Conservation (phyloP, 2,113 vertebrate genomes). For the Glareola pratincola region DNA sequence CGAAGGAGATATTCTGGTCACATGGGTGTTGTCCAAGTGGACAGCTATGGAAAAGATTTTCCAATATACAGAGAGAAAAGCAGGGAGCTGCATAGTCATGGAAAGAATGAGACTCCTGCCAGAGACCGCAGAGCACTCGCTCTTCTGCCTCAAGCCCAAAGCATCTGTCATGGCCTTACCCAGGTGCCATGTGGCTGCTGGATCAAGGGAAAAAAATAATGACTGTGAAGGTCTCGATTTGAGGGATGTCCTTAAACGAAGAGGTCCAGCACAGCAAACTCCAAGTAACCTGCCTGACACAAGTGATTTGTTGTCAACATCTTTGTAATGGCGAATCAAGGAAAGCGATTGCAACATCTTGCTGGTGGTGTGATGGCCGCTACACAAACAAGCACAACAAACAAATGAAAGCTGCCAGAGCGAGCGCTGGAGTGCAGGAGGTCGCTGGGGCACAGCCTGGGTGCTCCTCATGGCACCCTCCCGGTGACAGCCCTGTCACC, state of each 20-base stretch:
- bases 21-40: background rate
- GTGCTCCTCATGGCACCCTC: background rate
- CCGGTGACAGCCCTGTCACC: background rate
- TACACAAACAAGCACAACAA: background rate
- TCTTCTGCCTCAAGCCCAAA: background rate
- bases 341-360: background rate
- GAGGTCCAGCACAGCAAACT: background rate
- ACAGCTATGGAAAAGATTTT: background rate
- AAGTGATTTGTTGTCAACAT: background rate
- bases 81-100: background rate
- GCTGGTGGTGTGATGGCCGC: background rate
- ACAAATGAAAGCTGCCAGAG: background rate
- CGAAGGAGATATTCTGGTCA: background rate
- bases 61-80: background rate
- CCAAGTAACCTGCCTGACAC: background rate
- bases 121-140: background rate
- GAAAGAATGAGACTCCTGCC: background rate
- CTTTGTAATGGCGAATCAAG: background rate
- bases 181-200: background rate
- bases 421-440: accelerated
- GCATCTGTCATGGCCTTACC: background rate
- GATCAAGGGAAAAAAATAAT: background rate
- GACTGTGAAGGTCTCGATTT: background rate
- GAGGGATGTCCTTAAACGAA: background rate
- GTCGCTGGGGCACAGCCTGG: accelerated